Base-by-base conservation (phyloP, 1,140 invertebrate genomes). In the Nilaparvata lugens region DNA sequence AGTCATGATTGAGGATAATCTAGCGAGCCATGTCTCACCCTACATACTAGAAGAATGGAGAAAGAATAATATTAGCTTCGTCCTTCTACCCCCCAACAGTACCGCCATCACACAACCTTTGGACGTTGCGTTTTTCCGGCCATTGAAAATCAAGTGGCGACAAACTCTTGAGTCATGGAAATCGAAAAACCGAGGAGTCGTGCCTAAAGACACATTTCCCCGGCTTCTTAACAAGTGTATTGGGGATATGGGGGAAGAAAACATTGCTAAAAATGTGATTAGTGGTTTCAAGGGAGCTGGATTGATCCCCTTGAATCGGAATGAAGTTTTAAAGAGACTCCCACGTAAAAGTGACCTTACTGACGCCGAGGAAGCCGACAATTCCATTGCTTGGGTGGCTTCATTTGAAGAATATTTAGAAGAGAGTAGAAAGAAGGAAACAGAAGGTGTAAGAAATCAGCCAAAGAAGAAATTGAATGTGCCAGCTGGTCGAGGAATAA, bases 31-130 rank as follows among this genome's bases (percentile, higher is more conserved):
- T 64, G 61, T 31, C 25, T 73, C 21, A 66, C n/a, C n/a, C n/a
- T n/a, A n/a, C n/a, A n/a, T n/a, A n/a, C n/a, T 76, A 24, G 64
- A 69, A 24, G 9, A 60, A 21, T 73, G 71, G 38, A 43, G 62
- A 24, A 58, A 68, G 65, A 67, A 75, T 48, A 62, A 75, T 51
- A 73, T 76, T 18, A 58, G 60, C 16, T 73, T 76, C 62, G 53
- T 74, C 3, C 71, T 67, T 48, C 66, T 77, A 5, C 71, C 72
- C 16, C 65, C 72, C 3, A 76, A 78, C 62, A 64, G 67, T 4
- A 76, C 68, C 19, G n/a, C n/a, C n/a, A n/a, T n/a, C n/a, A n/a
- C n/a, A n/a, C 74, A 78, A 58, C 73, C 75, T 6, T 58, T 77
- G 16, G 73, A 78, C 62, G 69, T 74, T 16, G 69, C 68, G n/a